These are phyloP conservation scores for Polymixis lichenea DNA, from an alignment of 2,888 invertebrate species.

Conservation along the genomic window DNA sequence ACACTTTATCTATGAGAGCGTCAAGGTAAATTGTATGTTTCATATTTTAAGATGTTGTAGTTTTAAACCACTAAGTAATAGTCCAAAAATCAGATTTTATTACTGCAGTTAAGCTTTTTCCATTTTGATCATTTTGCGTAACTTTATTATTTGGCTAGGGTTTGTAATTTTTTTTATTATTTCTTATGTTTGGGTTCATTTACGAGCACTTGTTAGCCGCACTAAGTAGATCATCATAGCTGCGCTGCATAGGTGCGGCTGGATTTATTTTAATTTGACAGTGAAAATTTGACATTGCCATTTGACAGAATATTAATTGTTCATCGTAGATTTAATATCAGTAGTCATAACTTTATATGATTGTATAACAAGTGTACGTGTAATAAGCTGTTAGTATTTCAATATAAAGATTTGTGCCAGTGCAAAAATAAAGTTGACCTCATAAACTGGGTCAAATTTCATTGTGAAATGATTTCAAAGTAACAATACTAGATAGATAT, in stretches of 20 bases:
- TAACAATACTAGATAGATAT: conserved; percentile 4
- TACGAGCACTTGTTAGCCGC: background rate
- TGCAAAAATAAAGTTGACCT: conserved; percentile 33
- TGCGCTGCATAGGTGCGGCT: background rate
- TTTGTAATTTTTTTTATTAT: background rate
- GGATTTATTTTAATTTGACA: background rate
- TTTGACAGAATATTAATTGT: background rate
- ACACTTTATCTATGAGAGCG: background rate
- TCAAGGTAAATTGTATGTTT: conserved; percentile 1
- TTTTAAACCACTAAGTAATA: background rate
- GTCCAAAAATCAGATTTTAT: background rate
- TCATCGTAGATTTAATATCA: conserved; percentile 10
- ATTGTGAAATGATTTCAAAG: conserved; percentile 31
- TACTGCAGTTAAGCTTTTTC: background rate
- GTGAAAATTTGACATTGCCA: background rate
- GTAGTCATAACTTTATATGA: background rate
- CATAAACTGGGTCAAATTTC: conserved; percentile 27
- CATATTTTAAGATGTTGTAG: background rate
- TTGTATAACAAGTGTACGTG: too few relatives aligned
- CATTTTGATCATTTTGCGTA: background rate
- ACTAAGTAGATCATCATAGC: background rate
- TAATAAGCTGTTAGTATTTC: conserved; percentile 3
- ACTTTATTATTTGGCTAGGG: background rate
- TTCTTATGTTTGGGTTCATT: background rate
- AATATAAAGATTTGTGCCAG: background rate